Percentiles rank a stretch among this genome's conserved stretches.
Evolutionary conservation across 2,797 vertebrate species (phyloP).

Genomic region (Tauraco hartlaubi): DNA sequence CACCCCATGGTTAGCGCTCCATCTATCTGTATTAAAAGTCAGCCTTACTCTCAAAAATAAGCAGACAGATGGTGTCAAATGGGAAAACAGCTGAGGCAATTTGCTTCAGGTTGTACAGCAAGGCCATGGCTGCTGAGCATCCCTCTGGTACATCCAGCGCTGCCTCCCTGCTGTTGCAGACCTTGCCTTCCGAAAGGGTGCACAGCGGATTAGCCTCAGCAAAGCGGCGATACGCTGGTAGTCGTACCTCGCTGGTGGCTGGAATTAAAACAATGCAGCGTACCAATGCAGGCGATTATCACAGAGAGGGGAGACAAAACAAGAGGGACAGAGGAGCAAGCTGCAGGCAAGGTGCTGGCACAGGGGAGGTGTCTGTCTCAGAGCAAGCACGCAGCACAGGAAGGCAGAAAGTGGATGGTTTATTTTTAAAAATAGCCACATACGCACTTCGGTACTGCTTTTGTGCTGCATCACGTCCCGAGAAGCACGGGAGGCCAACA

Average conservation of each 20-base stretch:
- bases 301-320: conserved; percentile 4
- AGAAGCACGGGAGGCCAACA: neutral
- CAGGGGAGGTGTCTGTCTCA: neutral
- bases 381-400: neutral
- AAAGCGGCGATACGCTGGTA: neutral
- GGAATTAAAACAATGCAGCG: conserved; percentile 31
- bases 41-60: neutral
- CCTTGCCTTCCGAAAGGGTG: neutral
- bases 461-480: neutral
- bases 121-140: neutral
- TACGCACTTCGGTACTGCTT: neutral
- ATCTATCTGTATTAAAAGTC: neutral
- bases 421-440: neutral
- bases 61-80: neutral
- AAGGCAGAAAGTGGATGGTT: neutral
- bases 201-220: neutral
- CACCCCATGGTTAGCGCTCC: neutral
- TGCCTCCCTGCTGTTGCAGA: neutral
- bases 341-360: neutral
- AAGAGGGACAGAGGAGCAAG: neutral
- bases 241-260: conserved; percentile 10
- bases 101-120: neutral
- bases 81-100: neutral
- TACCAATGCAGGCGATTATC: neutral
- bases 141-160: neutral